phyloP scores from a whole-genome alignment of 2,888 invertebrate genomes.

The Xestoiulus laeticollis region DNA sequence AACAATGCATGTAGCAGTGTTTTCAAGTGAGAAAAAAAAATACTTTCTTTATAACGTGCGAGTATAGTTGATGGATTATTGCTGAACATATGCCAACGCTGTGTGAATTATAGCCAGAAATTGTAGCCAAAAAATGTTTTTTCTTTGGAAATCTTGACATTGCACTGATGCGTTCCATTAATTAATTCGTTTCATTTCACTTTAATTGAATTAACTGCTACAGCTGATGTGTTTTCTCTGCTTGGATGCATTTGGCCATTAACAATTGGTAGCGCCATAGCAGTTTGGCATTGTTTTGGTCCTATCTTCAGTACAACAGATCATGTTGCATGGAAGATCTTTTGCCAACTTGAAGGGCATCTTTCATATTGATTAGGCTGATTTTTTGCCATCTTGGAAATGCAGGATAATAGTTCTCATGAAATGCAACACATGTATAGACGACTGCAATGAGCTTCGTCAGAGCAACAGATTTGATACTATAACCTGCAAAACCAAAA shows the following conservation, averaged over 20 bases:
- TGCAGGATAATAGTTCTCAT: not conserved
- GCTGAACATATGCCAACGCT: not conserved
- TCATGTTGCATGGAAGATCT: constrained; percentile 4
- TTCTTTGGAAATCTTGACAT: not conserved
- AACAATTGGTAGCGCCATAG: not conserved
- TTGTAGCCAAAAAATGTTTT: not conserved
- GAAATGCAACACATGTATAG: not conserved
- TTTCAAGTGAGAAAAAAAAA: too few relatives aligned
- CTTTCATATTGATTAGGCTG: not conserved
- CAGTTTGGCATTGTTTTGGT: constrained; percentile 31
- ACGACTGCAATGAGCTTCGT: too few relatives aligned
- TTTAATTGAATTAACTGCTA: constrained; percentile 28
- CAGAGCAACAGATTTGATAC: too few relatives aligned
- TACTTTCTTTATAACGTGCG: not conserved
- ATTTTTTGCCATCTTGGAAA: constrained; percentile 1
- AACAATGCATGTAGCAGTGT: too few relatives aligned
- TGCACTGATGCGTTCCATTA: constrained; percentile 18
- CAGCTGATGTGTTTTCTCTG: constrained; percentile 6
- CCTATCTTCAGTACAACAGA: constrained; percentile 15
- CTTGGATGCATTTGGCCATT: constrained; percentile 15
- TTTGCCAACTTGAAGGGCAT: constrained; percentile 18
- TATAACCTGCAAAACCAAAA: too few relatives aligned
- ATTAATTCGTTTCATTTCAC: constrained; percentile 29
- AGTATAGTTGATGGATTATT: not conserved
- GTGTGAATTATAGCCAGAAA: not conserved